Conservation (phyloP, 1,140 invertebrate genomes). For the Aphidius gifuensis region DNA sequence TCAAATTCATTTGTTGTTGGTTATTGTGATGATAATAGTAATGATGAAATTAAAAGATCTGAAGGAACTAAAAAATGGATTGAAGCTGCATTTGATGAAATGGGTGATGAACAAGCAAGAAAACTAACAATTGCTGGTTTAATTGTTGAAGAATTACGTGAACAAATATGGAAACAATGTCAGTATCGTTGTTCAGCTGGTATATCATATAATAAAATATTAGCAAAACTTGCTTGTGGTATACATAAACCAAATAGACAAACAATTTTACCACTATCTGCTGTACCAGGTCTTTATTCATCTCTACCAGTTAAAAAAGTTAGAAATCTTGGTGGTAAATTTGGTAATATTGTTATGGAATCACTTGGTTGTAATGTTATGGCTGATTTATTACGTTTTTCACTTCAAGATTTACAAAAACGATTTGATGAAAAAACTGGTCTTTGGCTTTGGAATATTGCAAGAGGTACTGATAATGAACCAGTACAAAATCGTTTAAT, state of each 20-base stretch:
- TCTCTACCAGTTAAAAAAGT: constrained; percentile 76
- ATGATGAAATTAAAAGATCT: constrained; percentile 41
- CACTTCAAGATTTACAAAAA: constrained; percentile 66
- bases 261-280: constrained; percentile 75
- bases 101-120: constrained; percentile 50
- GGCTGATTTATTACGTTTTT: constrained; percentile 70
- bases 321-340: constrained; percentile 83
- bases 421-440: constrained; percentile 83
- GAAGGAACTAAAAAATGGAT: constrained; percentile 55
- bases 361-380: constrained; percentile 74
- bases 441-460: constrained; percentile 86
- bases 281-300: constrained; percentile 64
- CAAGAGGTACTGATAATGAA: constrained; percentile 85
- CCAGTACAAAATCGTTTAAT: constrained; percentile 78
- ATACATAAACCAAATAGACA: constrained; percentile 93
- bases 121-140: constrained; percentile 73
- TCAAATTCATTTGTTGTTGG: constrained; percentile 70
- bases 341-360: constrained; percentile 73
- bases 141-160: constrained; percentile 83
- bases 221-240: constrained; percentile 91
- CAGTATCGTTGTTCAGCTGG: constrained; percentile 94
- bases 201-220: constrained; percentile 92
- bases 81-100: constrained; percentile 44
- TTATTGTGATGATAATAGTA: constrained; percentile 57
- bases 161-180: constrained; percentile 75